Base-by-base conservation (phyloP, 2,113 vertebrate species). In the Antechinus flavipes region DNA sequence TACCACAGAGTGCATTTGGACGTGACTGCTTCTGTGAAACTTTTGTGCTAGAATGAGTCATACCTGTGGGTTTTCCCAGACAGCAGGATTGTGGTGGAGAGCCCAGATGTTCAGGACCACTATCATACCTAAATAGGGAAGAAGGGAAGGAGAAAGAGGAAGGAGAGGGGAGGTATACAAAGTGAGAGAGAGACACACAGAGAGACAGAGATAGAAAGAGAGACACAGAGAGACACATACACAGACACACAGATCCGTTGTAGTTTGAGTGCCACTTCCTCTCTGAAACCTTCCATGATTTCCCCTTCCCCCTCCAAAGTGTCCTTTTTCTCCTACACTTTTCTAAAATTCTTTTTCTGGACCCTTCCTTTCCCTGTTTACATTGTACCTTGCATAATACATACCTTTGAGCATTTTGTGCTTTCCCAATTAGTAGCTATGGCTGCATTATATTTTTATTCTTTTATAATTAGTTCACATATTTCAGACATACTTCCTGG, bases 21-120 rank as follows among this genome's bases (percentile, higher is more conserved):
- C 14, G 54, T n/a, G 8, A 91, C n/a, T 76, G 16, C 26, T 76
- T 92, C 68, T 92, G 25, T 49, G 53, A 91, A 84, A 35, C 14
- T 46, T 24, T 93, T 94, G 58, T 10, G 7, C 14, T 6, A 30
- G 91, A 95, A 58, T 93, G 4, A 91, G 1, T 91, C 95, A 35
- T 98, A 99, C 98, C 99, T 99, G 97, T 0, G 98, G 98, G 61
- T 98, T 94, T 54, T 98, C 94, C 98, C 99, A 99, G 54, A 98
- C 46, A 7, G 97, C 96, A 84, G 94, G 97, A 91, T 98, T 99
- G 93, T 97, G 98, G 76, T 99, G 98, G 96, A 99, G 96, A 91
- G 89, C 97, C 97, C 98, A 98, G 55, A 99, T 97, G 91, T 0
- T 97, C 91, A 99, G 25, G 61, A 0, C 12, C 95, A 97, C 68